Evolutionary conservation across 2,113 vertebrate species (phyloP), one percentile per base, ranked within the genome.

Genomic region (Recurvirostra avosetta): DNA sequence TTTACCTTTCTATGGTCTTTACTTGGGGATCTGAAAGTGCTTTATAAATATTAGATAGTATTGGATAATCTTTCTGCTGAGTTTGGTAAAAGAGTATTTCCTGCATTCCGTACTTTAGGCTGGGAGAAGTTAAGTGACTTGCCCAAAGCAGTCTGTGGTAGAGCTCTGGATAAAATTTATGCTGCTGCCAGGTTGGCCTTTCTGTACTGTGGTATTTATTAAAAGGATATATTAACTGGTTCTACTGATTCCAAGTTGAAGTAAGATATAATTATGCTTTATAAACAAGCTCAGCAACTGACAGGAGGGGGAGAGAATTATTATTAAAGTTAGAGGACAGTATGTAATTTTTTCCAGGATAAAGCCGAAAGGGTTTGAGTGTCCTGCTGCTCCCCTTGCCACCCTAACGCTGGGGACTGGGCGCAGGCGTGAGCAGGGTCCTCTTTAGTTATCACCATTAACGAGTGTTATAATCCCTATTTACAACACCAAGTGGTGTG

Each of bases 1-100:
- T 80, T 84, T 94, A 90, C 61, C 66, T 93, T 94, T 90, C 88
- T 74, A 4, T 77, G 63, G 75, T 77, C 53, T 93, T 79, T 86
- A 38, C 67, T 73, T 81, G 55, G 43, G 68, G 76, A 87, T 91
- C 76, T 92, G 56, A 55, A 93, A 86, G 79, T 67, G 49, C 75
- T 92, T 92, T 90, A 90, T 92, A 94, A 95, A 94, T 88, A 84
- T 78, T 81, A 74, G 86, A 55, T 75, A 67, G 32, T 30, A 43
- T 66, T 79, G 73, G 89, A 80, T 91, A 90, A 93, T 91, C 47
- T 86, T 53, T 83, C 36, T 88, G 68, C 68, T 68, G 82, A 67
- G 56, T 76, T 93, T 88, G 85, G 62, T 80, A 49, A 71, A 93
- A 78, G 34, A 63, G 11, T n/a, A 12, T 88, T 92, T 95, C 49